Base-by-base conservation (phyloP, 2,113 vertebrate genomes). In the Fregetta grallaria region DNA sequence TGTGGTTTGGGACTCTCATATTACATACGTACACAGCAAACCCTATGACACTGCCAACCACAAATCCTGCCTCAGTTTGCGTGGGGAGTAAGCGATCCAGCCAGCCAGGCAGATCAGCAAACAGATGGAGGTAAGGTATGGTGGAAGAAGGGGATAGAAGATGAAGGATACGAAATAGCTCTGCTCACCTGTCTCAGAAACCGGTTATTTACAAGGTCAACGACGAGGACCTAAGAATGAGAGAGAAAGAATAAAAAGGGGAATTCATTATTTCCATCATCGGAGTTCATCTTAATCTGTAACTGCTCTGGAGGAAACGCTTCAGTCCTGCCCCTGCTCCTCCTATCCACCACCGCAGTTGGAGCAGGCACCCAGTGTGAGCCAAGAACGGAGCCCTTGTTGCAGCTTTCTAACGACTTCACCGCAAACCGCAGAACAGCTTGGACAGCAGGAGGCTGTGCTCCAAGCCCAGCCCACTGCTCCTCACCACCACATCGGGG, bases 131-230 rank as follows among this genome's bases (percentile, higher is more conserved):
- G 11, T n/a, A 44, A 52, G 4, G 15, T 25, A 13, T n/a, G 49
- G 25, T 14, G 16, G 18, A 44, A 75, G 34, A 91, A 53, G 3
- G 7, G 19, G 13, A 47, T 1, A 40, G 61, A 80, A 83, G 25
- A 34, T 16, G 34, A 42, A 44, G 36, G 11, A 47, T 22, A 52
- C 0, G 5, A 22, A 40, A n/a, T 5, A 21, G 40, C 17, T 83
- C 27, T 50, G 38, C 89, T 87, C 96, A 99, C 99, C 99, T 99
- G 99, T 84, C 99, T 98, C 84, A 99, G 98, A 98, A 99, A 99
- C 49, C 99, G 99, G 90, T 98, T 99, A 97, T 98, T 99, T 97
- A 99, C 98, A 18, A 99, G 99, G 97, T 99, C 99, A 15, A 99
- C 99, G 29, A 99, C 99, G 6, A 99, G 98, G 82, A 99, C 99